Evolutionary conservation across 2,113 vertebrate genomes (phyloP), one percentile per base, ranked within the genome.

Genomic region (Choloepus hoffmanni): DNA sequence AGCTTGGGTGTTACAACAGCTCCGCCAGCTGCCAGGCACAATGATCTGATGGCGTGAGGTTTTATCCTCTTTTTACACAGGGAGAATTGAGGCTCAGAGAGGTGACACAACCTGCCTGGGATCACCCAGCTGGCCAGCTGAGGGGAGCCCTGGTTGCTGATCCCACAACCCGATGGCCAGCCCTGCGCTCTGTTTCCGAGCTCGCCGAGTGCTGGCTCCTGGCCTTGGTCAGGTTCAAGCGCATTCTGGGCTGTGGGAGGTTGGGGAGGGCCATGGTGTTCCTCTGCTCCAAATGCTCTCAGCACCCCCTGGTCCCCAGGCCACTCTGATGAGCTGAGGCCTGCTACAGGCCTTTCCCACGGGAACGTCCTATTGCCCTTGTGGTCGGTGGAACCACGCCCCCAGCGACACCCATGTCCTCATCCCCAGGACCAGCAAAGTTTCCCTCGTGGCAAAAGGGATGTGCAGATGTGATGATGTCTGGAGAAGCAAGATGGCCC

Each of bases 101-200:
- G 58, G 58, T 60, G 7, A 7, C 7, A 19, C 43, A 14, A 28
- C 19, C 72, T 28, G 40, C 81, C 87, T 2, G 33, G 62, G 63
- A 6, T 62, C 63, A 70, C 63, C 62, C 19, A 62, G 81, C 62
- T 43, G 87, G 3, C 48, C 36, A 28, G 36, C 36, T 10, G 40
- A 21, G 50, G 72, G 18, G 62, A 70, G 72, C 40, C 33, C 77
- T 28, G 85, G 28, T 19, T 19, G n/a, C 43, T 21, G n/a, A 36
- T 26, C 16, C 63, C 12, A 7, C 12, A n/a, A 2, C 58, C 65
- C 30, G 19, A 33, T 40, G 33, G 28, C 68, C 67, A 26, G 26
- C 1, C 7, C 9, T 0, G 2, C 14, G 4, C 10, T 73, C 12
- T 28, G 7, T 53, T 23, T 18, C 0, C 1, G 65, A 15, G 19